Percentiles rank a stretch among this genome's conserved stretches.
These are phyloP conservation scores for Xyrichtys novacula DNA, from an alignment of 2,797 vertebrate species.

Conservation along the genomic window DNA sequence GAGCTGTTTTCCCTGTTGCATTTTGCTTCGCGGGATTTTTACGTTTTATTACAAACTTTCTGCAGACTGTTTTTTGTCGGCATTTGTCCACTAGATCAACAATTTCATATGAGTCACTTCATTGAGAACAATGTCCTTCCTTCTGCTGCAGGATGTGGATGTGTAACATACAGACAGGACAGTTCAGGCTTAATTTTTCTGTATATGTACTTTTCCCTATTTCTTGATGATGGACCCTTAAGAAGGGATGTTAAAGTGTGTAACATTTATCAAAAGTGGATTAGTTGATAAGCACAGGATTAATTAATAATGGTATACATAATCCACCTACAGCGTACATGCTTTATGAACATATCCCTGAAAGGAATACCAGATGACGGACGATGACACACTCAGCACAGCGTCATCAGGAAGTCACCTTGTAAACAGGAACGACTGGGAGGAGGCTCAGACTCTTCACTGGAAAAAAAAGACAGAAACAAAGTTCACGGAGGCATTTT, in stretches of 20 bases:
- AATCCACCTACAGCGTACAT: neutral
- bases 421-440: constrained; percentile 83
- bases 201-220: neutral
- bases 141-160: constrained; percentile 44
- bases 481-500: constrained; percentile 45
- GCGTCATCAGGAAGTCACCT: constrained; percentile 77
- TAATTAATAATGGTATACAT: neutral
- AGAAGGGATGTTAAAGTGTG: neutral
- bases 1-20: no score
- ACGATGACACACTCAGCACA: constrained; percentile 58
- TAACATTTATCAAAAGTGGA: neutral
- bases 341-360: constrained; percentile 39
- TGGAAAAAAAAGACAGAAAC: constrained; percentile 38
- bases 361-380: constrained; percentile 75
- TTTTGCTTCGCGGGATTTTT: no score
- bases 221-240: neutral
- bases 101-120: constrained; percentile 21
- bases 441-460: constrained; percentile 56
- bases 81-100: constrained; percentile 17
- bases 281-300: neutral
- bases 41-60: no score
- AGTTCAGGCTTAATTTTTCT: neutral
- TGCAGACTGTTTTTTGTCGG: no score
- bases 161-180: constrained; percentile 15
- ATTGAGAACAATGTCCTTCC: constrained; percentile 44